Evolutionary conservation across 2,888 invertebrate genomes (phyloP), one percentile per base, ranked within the genome.

Genomic region (Athripsodes cinereus): DNA sequence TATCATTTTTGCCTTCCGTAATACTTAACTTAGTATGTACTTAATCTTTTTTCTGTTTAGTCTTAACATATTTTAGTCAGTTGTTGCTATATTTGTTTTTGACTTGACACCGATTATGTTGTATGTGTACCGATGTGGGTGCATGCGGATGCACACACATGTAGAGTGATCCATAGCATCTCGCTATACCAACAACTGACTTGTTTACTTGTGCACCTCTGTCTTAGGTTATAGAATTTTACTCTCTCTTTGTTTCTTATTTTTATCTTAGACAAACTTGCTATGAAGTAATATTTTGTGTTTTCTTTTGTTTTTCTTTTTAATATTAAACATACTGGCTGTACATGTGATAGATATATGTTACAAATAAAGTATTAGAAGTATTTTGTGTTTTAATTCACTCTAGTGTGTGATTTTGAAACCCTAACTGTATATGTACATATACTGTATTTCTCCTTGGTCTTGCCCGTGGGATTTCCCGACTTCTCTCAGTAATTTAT

Each of bases 351-450:
- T 40, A 40, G 40, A 40, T 40, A 40, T 40, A 13, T 40, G 40
- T 40, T 40, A 40, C 40, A 40, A 40, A 40, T 40, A 40, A 40
- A 40, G 16, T 40, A 40, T 40, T 40, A 40, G 40, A 40, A 40
- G 40, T 40, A 40, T 40, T 40, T 40, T 40, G 40, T 40, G 40
- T 40, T 40, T 40, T 40, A 40, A 40, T 40, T 40, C 40, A 40
- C 40, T 40, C 26, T 40, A 40, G 40, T 40, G 40, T 40, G 40
- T 40, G 40, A 40, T 16, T 8, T 40, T 40, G 2, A 3, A 40
- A 40, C 40, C 40, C 40, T 40, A 40, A 40, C 40, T 40, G 40
- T 40, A 40, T 8, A 3, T 40, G 16, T 40, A 40, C 16, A 3
- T n/a, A 13, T 40, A 40, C 16, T 8, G 3, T 8, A 40, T 40